Evolutionary conservation across 2,888 invertebrate species (phyloP), one percentile per base, ranked within the genome.

Genomic region (Ectemnius continuus): DNA sequence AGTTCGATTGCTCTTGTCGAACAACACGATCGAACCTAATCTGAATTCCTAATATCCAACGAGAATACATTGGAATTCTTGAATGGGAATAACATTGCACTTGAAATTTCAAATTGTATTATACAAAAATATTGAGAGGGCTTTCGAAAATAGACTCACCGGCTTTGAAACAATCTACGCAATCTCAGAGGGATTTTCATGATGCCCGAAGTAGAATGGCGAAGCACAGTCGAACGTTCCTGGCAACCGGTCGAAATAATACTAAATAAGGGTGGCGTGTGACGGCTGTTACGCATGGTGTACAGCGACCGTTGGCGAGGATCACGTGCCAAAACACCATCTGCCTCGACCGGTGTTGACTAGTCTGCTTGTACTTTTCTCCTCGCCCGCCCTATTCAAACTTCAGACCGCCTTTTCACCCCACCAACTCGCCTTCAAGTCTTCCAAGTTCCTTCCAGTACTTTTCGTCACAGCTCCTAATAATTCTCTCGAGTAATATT

Each of bases 311-410:
- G 85, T 83, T 85, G 84, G 78, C 64, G 77, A 82, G 76, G 79
- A 73, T 84, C 82, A 80, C 83, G 83, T 84, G 81, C 79, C 81
- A 79, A 80, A 82, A 83, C 75, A 78, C 68, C 80, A 80, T 73
- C 80, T 78, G 80, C 70, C 60, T 26, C 36, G 57, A 61, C 60
- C 46, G 48, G 46, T 20, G 18, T 47, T 73, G 26, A 48, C n/a
- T 16, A 46, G 60, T 56, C 11, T 48, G 56, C 63, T 18, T 20
- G 48, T 59, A 20, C 11, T 36, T 20, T 11, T 6, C 36, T 36
- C 36, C 36, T 36, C 36, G 36, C 5, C 36, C 36, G 36, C 36
- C 36, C 36, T 36, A 36, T 36, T 36, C 36, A 36, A 36, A 36
- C 8, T 36, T 6, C 5, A 36, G 8, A 11, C 11, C 36, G 8